Evolutionary conservation across 1,140 invertebrate genomes (phyloP).

Genomic region (fruit fly (Drosophila melanogaster)): Release_6_plus_ISO1_MT NT_033777.3:28172001-28172500

Average conservation of each 20-base stretch:
- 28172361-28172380: conserved; percentile 59
- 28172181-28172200: conserved; percentile 42
- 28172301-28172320: conserved; percentile 9
- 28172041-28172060: neutral
- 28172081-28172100: neutral
- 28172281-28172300: conserved; percentile 13
- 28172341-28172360: conserved; percentile 22
- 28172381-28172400: conserved; percentile 81
- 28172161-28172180: conserved; percentile 8
- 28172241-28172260: conserved; percentile 54
- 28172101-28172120: neutral
- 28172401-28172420: conserved; percentile 65
- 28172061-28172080: neutral
- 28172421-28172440: conserved; percentile 40
- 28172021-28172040: neutral
- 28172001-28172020: neutral
- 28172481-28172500: conserved; percentile 51
- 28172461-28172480: conserved; percentile 60
- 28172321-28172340: neutral
- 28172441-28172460: conserved; percentile 58
- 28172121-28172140: neutral
- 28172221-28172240: conserved; percentile 21
- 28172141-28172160: conserved; percentile 4
- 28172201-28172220: conserved; percentile 25
- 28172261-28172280: conserved; percentile 27